Evolutionary conservation across 2,113 vertebrate species (phyloP), one percentile per base, ranked within the genome.

Genomic region (Castor canadensis): DNA sequence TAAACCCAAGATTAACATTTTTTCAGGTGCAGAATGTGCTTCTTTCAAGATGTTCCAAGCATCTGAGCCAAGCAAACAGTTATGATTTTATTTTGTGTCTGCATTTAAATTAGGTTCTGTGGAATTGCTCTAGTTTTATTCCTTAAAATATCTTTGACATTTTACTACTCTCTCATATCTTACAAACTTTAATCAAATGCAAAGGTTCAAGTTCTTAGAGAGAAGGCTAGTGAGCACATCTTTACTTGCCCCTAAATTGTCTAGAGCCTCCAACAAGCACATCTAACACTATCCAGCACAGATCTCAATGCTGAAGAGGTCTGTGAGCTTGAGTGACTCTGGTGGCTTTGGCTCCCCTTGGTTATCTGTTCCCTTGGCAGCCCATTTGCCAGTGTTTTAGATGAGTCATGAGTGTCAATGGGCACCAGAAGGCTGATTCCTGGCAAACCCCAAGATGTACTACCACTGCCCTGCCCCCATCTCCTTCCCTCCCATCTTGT

Each of bases 21-120:
- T n/a, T 49, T 90, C 95, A 93, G 93, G 91, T 93, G 30, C 80
- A 80, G 62, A 91, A 75, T 80, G 7, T 60, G 73, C 30, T 72
- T 91, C 64, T 87, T 89, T 93, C 73, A 92, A 95, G 84, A 93
- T 87, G 56, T 30, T 96, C 52, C 54, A 73, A 95, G 56, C 67
- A 79, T 95, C 82, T 95, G 58, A 73, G 60, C 82, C 54, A 69
- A 92, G 87, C 49, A 85, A 87, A 77, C 83, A 87, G 54, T 66
- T 56, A n/a, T 19, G 79, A 85, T 82, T 93, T 84, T 93, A 75
- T 89, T 94, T 95, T 60, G 56, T 89, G 47, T 83, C 62, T 94
- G 67, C 30, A 82, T 82, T 88, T 95, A 92, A 67, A 92, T 82
- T 82, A 79, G 73, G 49, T 86, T 86, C 26, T 67, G 88, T 93